Evolutionary conservation across 2,888 invertebrate species (phyloP).

Genomic region (Altica lythri): DNA sequence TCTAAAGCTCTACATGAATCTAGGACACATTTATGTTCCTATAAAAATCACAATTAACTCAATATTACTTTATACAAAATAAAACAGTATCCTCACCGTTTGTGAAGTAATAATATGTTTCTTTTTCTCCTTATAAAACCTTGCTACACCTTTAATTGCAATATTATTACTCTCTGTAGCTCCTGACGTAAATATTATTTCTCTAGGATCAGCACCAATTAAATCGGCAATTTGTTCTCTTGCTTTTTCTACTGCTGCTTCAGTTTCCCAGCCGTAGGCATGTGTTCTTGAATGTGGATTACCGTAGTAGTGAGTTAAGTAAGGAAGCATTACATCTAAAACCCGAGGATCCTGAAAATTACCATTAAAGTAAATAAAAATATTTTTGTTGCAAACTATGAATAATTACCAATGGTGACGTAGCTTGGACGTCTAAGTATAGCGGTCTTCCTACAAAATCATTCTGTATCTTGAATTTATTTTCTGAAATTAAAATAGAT

Average conservation of each 20-base stretch:
- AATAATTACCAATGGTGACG: slow-evolving; percentile 79
- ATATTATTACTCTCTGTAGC: slow-evolving; percentile 99
- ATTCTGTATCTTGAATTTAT: slow-evolving; percentile 46
- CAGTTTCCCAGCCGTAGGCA: slow-evolving; percentile 98
- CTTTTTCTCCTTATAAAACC: slow-evolving; percentile 92
- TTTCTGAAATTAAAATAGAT: slow-evolving; percentile 31
- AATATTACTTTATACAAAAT: neutral
- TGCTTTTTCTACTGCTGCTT: slow-evolving; percentile 91
- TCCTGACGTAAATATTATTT: slow-evolving; percentile 98
- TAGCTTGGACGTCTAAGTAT: slow-evolving; percentile 97
- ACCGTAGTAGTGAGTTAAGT: slow-evolving; percentile 85
- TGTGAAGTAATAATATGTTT: slow-evolving; percentile 97
- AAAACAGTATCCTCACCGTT: slow-evolving; percentile 68
- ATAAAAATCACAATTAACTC: slow-evolving; percentile 39
- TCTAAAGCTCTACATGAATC: slow-evolving; percentile 96
- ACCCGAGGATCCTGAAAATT: slow-evolving; percentile 88
- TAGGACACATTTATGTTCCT: slow-evolving; percentile 99
- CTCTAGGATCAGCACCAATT: slow-evolving; percentile 93
- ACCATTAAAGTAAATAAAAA: slow-evolving; percentile 10
- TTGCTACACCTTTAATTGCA: slow-evolving; percentile 93
- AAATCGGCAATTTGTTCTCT: slow-evolving; percentile 86
- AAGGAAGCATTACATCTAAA: slow-evolving; percentile 96
- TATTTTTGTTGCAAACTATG: slow-evolving; percentile 1
- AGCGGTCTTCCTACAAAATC: slow-evolving; percentile 76
- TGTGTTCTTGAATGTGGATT: slow-evolving; percentile 99